Percentiles rank a stretch among this genome's conserved stretches.
Conservation (phyloP, 1,140 invertebrate species). For the Agrilus planipennis region DNA sequence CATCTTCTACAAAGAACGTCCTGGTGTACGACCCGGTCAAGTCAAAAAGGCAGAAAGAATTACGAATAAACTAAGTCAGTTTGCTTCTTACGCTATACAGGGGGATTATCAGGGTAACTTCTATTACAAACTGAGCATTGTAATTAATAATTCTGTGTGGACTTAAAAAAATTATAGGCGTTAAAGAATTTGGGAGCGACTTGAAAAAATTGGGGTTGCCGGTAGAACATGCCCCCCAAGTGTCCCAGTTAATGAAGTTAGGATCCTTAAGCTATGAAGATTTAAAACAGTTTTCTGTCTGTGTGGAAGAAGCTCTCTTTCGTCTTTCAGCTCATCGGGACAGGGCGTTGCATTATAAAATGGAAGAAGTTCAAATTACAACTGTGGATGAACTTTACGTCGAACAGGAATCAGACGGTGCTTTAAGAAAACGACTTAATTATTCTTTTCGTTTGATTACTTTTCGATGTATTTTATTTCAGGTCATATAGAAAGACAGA, state of each 20-base stretch:
- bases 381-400: conserved; percentile 94
- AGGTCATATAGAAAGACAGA: conserved; percentile 79
- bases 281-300: conserved; percentile 79
- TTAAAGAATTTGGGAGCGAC: conserved; percentile 86
- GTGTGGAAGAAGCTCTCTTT: conserved; percentile 85
- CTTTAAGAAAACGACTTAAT: conserved; percentile 1
- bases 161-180: conserved; percentile 16
- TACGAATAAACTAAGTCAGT: conserved; percentile 83
- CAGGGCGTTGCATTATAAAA: conserved; percentile 86
- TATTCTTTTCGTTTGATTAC: too few relatives aligned
- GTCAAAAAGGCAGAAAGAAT: conserved; percentile 87
- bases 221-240: conserved; percentile 93
- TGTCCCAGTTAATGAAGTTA: conserved; percentile 93
- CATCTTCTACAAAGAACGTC: conserved; percentile 95
- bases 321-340: conserved; percentile 72
- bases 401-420: conserved; percentile 68
- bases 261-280: conserved; percentile 83
- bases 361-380: conserved; percentile 94
- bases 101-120: conserved; percentile 70
- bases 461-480: too few relatives aligned
- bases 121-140: background rate
- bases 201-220: conserved; percentile 87
- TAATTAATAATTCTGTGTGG: background rate
- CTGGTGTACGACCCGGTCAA: conserved; percentile 91
- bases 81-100: conserved; percentile 87